Evolutionary conservation across 1,140 invertebrate genomes (phyloP).

Genomic region (Drosophila pruinosa): DNA sequence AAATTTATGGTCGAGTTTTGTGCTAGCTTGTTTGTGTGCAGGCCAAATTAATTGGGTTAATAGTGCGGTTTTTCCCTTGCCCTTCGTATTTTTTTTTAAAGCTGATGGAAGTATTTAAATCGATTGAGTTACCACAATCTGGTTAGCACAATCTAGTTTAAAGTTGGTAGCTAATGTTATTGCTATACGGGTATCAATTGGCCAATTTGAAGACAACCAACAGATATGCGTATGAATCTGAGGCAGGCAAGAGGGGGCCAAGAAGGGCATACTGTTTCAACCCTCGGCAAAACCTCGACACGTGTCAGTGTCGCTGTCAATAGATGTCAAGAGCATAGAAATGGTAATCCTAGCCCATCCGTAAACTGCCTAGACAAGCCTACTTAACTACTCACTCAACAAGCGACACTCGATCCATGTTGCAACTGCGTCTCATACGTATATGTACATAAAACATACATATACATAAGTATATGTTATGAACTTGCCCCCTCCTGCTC

Average conservation of each 20-base stretch:
- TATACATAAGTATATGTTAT: not conserved
- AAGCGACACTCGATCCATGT: constrained; percentile 52
- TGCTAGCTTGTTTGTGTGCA: not conserved
- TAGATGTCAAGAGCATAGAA: constrained; percentile 70
- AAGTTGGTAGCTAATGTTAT: constrained; percentile 13
- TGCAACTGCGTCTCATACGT: constrained; percentile 40
- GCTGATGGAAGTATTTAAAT: constrained; percentile 18
- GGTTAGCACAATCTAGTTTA: constrained; percentile 3
- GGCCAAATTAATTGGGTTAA: constrained; percentile 39
- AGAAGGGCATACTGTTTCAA: constrained; percentile 16
- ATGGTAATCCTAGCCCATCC: constrained; percentile 62
- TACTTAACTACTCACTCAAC: constrained; percentile 72
- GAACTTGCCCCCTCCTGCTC: not conserved
- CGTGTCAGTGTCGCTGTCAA: constrained; percentile 73
- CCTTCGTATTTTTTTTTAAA: not conserved
- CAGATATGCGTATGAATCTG: constrained; percentile 15
- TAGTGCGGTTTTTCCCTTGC: constrained; percentile 1
- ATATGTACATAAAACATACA: not conserved
- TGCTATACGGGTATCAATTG: constrained; percentile 20
- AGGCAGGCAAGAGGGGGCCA: not conserved
- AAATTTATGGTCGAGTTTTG: constrained; percentile 35
- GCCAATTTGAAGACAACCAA: constrained; percentile 44
- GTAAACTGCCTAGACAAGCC: constrained; percentile 68
- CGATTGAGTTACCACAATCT: constrained; percentile 4
- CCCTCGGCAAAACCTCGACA: constrained; percentile 50